These are phyloP conservation scores for Acronicta leporina DNA, from an alignment of 2,888 invertebrate genomes.

Conservation along the genomic window DNA sequence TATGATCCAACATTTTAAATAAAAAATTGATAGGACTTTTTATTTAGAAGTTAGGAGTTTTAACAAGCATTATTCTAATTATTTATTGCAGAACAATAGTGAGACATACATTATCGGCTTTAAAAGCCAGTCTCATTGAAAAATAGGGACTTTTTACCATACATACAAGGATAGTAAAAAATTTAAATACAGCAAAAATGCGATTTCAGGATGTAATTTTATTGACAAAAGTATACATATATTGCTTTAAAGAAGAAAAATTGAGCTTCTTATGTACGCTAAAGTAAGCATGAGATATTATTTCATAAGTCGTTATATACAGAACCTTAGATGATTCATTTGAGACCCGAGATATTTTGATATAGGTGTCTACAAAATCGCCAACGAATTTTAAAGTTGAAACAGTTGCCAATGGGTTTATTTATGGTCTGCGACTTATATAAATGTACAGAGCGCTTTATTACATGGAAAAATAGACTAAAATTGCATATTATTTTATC, in stretches of 20 bases:
- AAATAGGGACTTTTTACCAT: neutral
- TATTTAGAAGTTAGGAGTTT: no score
- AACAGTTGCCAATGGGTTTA: no score
- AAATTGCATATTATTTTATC: constrained; percentile 8
- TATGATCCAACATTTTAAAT: no score
- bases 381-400: no score
- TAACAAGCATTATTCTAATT: no score
- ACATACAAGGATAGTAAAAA: constrained; percentile 20
- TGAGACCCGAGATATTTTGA: no score
- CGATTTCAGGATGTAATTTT: constrained; percentile 62
- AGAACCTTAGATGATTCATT: no score
- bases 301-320: no score
- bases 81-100: neutral
- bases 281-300: constrained; percentile 14
- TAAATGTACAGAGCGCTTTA: neutral
- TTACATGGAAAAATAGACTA: constrained; percentile 1
- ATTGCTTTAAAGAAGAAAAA: constrained; percentile 61
- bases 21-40: no score
- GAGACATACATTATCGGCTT: neutral
- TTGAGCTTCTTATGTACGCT: constrained; percentile 44
- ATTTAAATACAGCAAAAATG: constrained; percentile 48
- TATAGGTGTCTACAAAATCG: no score
- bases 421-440: constrained; percentile 7
- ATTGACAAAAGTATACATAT: constrained; percentile 58
- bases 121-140: neutral